Percentiles rank a stretch among this genome's conserved stretches.
Evolutionary conservation across 2,797 vertebrate genomes (phyloP).

Genomic region (Neoniphon sammara): DNA sequence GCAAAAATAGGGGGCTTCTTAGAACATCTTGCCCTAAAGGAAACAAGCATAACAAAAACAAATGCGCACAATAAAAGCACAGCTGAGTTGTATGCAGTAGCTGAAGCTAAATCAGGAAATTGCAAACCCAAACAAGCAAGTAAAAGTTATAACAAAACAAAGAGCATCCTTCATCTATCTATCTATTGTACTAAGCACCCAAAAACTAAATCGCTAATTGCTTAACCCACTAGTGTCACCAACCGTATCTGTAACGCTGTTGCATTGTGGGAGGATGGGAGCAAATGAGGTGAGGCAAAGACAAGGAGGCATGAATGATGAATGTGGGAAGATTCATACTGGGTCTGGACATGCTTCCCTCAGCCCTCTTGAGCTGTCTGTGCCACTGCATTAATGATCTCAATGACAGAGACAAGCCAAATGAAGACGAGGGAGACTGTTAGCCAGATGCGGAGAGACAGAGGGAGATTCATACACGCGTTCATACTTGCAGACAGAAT

Average conservation of each 20-base stretch:
- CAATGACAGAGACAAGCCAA: constrained; percentile 46
- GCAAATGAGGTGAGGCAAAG: constrained; percentile 80
- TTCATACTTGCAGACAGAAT: constrained; percentile 30
- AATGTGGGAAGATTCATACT: constrained; percentile 73
- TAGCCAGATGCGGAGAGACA: constrained; percentile 20
- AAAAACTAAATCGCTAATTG: constrained; percentile 40
- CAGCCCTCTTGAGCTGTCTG: constrained; percentile 63
- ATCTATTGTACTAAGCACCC: constrained; percentile 15
- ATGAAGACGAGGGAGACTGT: constrained; percentile 49
- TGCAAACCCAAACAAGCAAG: no score
- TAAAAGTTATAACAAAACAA: no score
- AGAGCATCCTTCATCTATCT: background rate
- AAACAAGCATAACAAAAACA: no score
- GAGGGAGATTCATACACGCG: background rate
- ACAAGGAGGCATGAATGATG: constrained; percentile 84
- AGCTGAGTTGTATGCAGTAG: no score
- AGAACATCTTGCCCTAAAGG: no score
- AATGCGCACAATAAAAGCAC: no score
- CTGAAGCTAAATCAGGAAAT: no score
- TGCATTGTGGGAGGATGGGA: constrained; percentile 64
- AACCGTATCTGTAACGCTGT: background rate
- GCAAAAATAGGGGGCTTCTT: no score
- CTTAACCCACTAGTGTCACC: constrained; percentile 22
- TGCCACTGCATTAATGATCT: constrained; percentile 52
- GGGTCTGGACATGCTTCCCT: constrained; percentile 72